phyloP scores from a whole-genome alignment of 1,140 invertebrate genomes.

The Chymomyza costata region DNA sequence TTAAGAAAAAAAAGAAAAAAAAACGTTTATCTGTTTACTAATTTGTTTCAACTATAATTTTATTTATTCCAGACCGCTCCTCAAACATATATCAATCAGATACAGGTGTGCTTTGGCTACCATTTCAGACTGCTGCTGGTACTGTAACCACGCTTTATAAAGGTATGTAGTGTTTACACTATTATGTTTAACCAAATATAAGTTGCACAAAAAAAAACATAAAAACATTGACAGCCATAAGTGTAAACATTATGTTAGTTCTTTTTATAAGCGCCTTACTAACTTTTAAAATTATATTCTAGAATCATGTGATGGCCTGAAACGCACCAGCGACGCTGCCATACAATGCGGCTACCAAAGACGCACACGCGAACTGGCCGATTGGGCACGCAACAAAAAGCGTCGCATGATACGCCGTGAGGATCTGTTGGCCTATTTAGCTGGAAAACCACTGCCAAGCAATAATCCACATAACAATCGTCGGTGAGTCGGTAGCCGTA shows the following conservation, averaged over 20 bases:
- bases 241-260: background rate
- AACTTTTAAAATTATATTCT: constrained; percentile 33
- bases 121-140: constrained; percentile 88
- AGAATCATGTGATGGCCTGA: constrained; percentile 86
- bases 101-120: constrained; percentile 83
- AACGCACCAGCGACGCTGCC: constrained; percentile 82
- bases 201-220: constrained; percentile 3
- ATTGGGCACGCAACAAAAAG: constrained; percentile 85
- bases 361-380: constrained; percentile 84
- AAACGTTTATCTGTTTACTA: background rate
- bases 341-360: constrained; percentile 84
- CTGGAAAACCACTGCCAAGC: constrained; percentile 83
- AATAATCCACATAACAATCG: constrained; percentile 76
- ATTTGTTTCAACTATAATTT: background rate
- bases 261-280: too few relatives aligned
- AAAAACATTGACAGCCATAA: background rate
- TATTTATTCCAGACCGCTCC: constrained; percentile 51
- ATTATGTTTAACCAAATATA: too few relatives aligned
- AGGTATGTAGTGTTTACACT: constrained; percentile 77
- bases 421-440: constrained; percentile 86
- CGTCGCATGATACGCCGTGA: constrained; percentile 83
- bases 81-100: constrained; percentile 74
- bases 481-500: constrained; percentile 74
- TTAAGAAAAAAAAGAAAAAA: too few relatives aligned
- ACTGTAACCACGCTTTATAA: constrained; percentile 87